phyloP scores from a whole-genome alignment of 2,888 invertebrate species.

The Ecdyonurus torrentis region DNA sequence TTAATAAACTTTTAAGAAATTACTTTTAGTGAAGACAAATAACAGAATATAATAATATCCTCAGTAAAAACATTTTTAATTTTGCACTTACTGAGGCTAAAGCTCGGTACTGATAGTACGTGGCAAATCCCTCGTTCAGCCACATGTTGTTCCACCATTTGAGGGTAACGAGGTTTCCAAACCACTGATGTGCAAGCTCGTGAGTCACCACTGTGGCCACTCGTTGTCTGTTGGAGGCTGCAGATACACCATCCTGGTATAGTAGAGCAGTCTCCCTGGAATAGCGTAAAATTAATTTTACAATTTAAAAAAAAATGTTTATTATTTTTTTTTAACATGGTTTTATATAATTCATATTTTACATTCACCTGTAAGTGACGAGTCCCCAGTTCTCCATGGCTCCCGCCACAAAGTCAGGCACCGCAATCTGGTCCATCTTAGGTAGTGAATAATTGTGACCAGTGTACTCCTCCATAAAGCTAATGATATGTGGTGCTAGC shows the following conservation, averaged over 20 bases:
- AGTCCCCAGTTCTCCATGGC: slow-evolving; percentile 52
- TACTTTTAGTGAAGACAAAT: too few relatives aligned
- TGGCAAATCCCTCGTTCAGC: slow-evolving; percentile 59
- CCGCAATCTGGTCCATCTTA: slow-evolving; percentile 36
- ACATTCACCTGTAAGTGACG: slow-evolving; percentile 37
- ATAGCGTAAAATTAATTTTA: too few relatives aligned
- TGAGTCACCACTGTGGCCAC: slow-evolving; percentile 30
- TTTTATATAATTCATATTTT: background rate
- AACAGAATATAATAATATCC: too few relatives aligned
- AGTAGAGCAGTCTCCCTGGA: slow-evolving; percentile 42
- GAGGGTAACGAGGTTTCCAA: slow-evolving; percentile 52
- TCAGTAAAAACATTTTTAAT: background rate
- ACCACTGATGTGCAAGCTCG: slow-evolving; percentile 62
- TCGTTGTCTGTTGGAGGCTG: slow-evolving; percentile 18
- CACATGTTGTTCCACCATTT: slow-evolving; percentile 53
- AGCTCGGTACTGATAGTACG: slow-evolving; percentile 48
- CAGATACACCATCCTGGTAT: slow-evolving; percentile 27
- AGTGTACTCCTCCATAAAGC: slow-evolving; percentile 26
- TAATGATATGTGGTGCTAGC: slow-evolving; percentile 31
- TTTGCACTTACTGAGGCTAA: slow-evolving; percentile 32
- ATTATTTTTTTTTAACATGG: too few relatives aligned
- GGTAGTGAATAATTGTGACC: slow-evolving; percentile 26
- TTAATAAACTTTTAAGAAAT: slow-evolving; percentile 12
- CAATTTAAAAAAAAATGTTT: too few relatives aligned
- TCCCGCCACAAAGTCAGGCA: slow-evolving; percentile 36